Evolutionary conservation across 2,113 vertebrate species (phyloP), one percentile per base, ranked within the genome.

Genomic region (Scomber japonicus): DNA sequence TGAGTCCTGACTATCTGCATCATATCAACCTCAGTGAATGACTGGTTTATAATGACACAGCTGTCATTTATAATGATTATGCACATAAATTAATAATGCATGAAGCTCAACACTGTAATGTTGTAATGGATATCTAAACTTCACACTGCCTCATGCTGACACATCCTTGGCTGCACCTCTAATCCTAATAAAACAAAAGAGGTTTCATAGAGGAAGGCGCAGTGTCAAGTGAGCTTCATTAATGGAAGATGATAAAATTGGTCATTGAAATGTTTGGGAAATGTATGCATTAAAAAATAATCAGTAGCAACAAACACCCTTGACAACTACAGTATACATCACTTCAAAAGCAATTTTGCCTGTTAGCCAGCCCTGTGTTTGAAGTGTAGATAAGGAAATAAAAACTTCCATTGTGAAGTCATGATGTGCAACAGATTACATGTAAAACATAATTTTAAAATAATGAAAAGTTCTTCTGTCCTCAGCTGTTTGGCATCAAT

Each of bases 361-460:
- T 40, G 1, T 40, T 35, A 35, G 31, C 31, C 7, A 35, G 62
- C 2, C n/a, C 40, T 3, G 11, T 14, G 13, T 8, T 21, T 45
- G 13, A 30, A 44, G 54, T 68, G 40, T 14, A 0, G 1, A 77
- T 14, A 61, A 59, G 57, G 21, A 76, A 69, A 63, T 24, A 71
- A 11, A 73, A 62, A 5, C 57, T 24, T 51, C 3, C 4, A 54
- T 12, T 40, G 60, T 15, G 30, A 61, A 12, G 17, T 45, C 54
- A 67, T 75, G 63, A 79, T 81, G 27, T 17, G 66, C 50, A 73
- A 59, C 70, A 78, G 16, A 83, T 67, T 30, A 74, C 56, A 71
- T 61, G 13, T 66, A 15, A 67, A 60, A 19, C 54, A 45, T 11
- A 68, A 11, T 40, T 70, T 15, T 72, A 21, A 79, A 31, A 56